Evolutionary conservation across 2,113 vertebrate species (phyloP).

Genomic region (Macrotus californicus): DNA sequence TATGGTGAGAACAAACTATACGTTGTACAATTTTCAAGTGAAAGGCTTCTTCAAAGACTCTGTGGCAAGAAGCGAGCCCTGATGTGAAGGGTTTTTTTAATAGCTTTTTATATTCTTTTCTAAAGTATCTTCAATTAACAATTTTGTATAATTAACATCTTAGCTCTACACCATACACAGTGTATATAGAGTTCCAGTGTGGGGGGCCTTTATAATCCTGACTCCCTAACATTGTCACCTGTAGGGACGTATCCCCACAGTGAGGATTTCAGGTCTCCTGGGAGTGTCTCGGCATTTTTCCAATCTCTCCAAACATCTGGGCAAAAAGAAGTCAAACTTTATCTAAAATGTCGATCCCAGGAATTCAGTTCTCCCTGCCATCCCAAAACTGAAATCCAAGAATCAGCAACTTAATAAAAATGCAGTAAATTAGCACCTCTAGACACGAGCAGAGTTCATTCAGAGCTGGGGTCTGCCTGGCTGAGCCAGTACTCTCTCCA

Average conservation of each 20-base stretch:
- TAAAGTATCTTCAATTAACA: slow-evolving; percentile 13
- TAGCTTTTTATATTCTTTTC: slow-evolving; percentile 22
- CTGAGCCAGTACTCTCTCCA: slow-evolving; percentile 81
- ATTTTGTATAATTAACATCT: not conserved
- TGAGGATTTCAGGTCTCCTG: not conserved
- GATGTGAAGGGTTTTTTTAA: not conserved
- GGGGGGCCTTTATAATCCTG: not conserved
- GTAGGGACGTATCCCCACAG: not conserved
- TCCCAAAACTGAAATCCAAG: slow-evolving; percentile 50
- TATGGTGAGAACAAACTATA: not conserved
- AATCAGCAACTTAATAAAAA: slow-evolving; percentile 75
- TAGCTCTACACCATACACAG: not conserved
- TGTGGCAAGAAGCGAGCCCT: not conserved
- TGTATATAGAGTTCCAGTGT: not conserved
- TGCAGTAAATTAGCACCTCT: slow-evolving; percentile 75
- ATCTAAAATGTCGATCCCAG: slow-evolving; percentile 63
- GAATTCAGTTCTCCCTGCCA: slow-evolving; percentile 55
- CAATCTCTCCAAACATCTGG: slow-evolving; percentile 43
- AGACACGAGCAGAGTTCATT: slow-evolving; percentile 80
- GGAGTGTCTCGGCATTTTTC: not conserved
- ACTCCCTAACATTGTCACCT: not conserved
- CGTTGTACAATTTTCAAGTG: not conserved
- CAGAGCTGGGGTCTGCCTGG: slow-evolving; percentile 79
- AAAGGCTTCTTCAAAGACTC: not conserved
- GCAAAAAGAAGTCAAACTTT: slow-evolving; percentile 47